Conservation (phyloP, 1,140 invertebrate species). For the Bacillus rossius region DNA sequence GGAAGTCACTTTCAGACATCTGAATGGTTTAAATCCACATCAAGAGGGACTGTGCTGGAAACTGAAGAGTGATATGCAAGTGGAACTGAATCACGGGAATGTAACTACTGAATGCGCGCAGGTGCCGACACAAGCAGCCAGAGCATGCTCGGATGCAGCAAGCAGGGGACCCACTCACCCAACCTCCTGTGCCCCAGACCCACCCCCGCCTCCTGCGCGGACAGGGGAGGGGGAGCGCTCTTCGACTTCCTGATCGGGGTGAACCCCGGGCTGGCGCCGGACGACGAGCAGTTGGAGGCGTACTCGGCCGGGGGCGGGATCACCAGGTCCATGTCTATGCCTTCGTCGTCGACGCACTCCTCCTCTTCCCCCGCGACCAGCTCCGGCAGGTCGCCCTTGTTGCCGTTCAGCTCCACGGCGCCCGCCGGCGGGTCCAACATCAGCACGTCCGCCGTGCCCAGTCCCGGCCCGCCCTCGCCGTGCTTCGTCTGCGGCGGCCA, state of each 20-base stretch:
- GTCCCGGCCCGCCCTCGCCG: too few species aligned
- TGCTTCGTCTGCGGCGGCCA: too few species aligned
- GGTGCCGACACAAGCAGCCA: too few species aligned
- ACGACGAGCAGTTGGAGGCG: neutral
- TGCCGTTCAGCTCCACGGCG: neutral
- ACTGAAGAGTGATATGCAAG: too few species aligned
- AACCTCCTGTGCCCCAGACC: neutral
- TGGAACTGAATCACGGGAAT: too few species aligned
- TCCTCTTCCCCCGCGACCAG: neutral
- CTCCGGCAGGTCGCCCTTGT: neutral
- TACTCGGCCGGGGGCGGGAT: slow-evolving; percentile 19
- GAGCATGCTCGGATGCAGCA: too few species aligned
- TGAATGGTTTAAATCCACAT: too few species aligned
- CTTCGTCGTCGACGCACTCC: neutral
- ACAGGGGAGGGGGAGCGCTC: slow-evolving; percentile 38
- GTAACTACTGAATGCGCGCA: too few species aligned
- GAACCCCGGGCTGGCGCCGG: slow-evolving; percentile 6
- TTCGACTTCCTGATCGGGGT: slow-evolving; percentile 42
- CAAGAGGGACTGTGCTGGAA: too few species aligned
- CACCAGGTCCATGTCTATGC: slow-evolving; percentile 1
- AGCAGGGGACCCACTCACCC: neutral
- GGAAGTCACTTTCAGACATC: too few species aligned
- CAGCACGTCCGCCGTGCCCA: neutral
- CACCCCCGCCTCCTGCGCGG: slow-evolving; percentile 24
- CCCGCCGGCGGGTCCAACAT: slow-evolving; percentile 1